Evolutionary conservation across 2,888 invertebrate species (phyloP).

Genomic region (Ligdia adustata): DNA sequence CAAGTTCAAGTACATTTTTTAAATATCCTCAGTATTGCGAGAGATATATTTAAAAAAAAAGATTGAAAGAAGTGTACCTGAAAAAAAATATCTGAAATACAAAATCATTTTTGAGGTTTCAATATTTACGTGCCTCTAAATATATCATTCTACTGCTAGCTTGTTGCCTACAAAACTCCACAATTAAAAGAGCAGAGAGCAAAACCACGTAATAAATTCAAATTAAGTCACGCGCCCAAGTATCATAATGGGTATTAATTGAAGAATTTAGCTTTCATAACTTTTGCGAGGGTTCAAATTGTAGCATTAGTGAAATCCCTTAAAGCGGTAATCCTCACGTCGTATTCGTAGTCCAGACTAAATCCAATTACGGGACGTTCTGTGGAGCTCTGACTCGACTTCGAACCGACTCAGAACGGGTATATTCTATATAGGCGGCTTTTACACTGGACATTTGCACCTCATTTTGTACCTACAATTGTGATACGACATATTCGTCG

Average conservation of each 20-base stretch:
- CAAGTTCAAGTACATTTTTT: no score
- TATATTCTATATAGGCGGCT: constrained; percentile 15
- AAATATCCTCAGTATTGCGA: no score
- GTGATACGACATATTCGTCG: no score
- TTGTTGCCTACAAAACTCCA: constrained; percentile 12
- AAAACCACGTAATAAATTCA: constrained; percentile 28
- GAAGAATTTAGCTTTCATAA: constrained; percentile 41
- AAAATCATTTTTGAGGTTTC: no score
- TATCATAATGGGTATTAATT: constrained; percentile 38
- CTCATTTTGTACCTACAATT: neutral
- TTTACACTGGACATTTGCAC: constrained; percentile 40
- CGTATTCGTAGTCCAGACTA: constrained; percentile 73
- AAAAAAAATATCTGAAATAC: no score
- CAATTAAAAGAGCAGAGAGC: constrained; percentile 15
- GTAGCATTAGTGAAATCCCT: constrained; percentile 62
- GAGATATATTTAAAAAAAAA: no score
- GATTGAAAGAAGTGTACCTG: no score
- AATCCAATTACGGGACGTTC: constrained; percentile 68
- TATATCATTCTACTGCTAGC: no score
- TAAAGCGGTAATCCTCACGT: constrained; percentile 68
- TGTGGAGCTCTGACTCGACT: constrained; percentile 2
- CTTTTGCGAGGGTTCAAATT: constrained; percentile 43
- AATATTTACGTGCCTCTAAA: no score
- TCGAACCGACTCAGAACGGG: neutral
- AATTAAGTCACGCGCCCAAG: constrained; percentile 32